Percentiles rank a stretch among this genome's conserved stretches.
These are phyloP conservation scores for Musca vetustissima DNA, from an alignment of 1,140 invertebrate genomes.

Conservation along the genomic window DNA sequence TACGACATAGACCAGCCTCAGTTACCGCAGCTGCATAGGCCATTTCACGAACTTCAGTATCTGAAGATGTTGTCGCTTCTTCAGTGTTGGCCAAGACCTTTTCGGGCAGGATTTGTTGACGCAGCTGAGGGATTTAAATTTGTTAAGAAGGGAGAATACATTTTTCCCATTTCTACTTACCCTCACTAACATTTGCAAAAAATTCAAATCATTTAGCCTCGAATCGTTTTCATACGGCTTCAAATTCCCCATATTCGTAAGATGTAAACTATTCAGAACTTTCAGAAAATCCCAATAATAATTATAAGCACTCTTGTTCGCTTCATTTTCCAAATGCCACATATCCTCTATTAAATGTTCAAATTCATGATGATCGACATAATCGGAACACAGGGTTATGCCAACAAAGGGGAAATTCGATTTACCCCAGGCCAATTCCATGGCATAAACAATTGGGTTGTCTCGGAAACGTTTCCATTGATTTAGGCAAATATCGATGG, in stretches of 20 bases:
- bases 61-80: not conserved
- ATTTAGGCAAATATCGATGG: constrained; percentile 36
- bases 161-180: not conserved
- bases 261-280: constrained; percentile 35
- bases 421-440: constrained; percentile 40
- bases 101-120: not conserved
- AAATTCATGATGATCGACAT: constrained; percentile 26
- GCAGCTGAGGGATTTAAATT: not conserved
- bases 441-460: constrained; percentile 48
- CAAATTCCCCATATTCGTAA: constrained; percentile 34
- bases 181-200: constrained; percentile 32
- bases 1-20: constrained; percentile 44
- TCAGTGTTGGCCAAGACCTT: not conserved
- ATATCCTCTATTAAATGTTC: constrained; percentile 31
- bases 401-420: constrained; percentile 41
- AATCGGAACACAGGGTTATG: constrained; percentile 41
- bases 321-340: constrained; percentile 30
- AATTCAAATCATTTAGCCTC: constrained; percentile 31
- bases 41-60: not conserved
- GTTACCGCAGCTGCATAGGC: constrained; percentile 38
- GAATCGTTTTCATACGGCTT: constrained; percentile 40
- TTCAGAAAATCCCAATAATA: constrained; percentile 40
- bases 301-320: not conserved
- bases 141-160: too few species aligned
- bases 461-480: constrained; percentile 46